Evolutionary conservation across 2,888 invertebrate species (phyloP).

Genomic region (Apocheima hispidaria): DNA sequence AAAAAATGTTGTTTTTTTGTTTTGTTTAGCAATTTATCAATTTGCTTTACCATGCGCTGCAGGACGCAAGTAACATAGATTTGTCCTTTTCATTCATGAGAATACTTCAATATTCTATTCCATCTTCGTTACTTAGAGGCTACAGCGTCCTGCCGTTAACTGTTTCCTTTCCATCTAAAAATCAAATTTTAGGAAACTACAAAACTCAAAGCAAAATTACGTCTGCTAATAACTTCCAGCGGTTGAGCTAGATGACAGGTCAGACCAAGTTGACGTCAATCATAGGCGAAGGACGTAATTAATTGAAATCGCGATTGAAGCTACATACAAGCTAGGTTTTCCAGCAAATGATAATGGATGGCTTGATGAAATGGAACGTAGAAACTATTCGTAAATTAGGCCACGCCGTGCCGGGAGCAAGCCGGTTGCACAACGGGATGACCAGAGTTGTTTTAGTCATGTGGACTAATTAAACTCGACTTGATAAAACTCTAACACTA

Average conservation of each 20-base stretch:
- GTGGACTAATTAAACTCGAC: too few species aligned
- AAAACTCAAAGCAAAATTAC: neutral
- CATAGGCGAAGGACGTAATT: conserved; percentile 10
- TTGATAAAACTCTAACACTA: too few species aligned
- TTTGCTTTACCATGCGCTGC: too few species aligned
- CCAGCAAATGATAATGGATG: conserved; percentile 13
- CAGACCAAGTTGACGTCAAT: conserved; percentile 25
- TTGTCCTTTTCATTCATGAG: too few species aligned
- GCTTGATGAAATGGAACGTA: conserved; percentile 21
- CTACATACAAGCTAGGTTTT: conserved; percentile 11
- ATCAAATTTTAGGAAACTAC: neutral
- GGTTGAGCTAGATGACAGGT: conserved; percentile 1
- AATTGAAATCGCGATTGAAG: conserved; percentile 18
- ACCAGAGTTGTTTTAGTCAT: conserved; percentile 7
- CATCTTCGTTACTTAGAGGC: too few species aligned
- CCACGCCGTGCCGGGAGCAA: conserved; percentile 15
- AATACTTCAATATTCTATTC: too few species aligned
- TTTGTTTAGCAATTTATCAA: too few species aligned
- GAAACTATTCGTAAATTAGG: conserved; percentile 25
- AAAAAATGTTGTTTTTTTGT: too few species aligned
- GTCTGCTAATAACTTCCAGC: too few species aligned
- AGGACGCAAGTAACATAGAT: too few species aligned
- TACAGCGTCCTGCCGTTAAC: too few species aligned
- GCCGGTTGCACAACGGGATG: conserved; percentile 26
- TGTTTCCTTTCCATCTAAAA: too few species aligned